Base-by-base conservation (phyloP, 2,797 vertebrate genomes). In the Naso thynnoides region DNA sequence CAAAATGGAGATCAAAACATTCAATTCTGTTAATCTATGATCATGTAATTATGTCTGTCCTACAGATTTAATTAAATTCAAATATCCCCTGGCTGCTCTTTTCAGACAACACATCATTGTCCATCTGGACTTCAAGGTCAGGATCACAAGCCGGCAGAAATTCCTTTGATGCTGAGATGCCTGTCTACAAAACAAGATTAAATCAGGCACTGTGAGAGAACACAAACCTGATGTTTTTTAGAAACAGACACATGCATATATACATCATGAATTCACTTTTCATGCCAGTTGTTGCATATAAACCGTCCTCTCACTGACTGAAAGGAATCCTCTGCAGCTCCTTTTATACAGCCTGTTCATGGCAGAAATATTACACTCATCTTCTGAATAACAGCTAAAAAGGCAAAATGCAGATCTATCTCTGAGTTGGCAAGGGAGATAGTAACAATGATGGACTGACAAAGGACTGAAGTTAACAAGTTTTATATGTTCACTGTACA, bases 141-240 rank as follows among this genome's bases (percentile, higher is more conserved):
- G 45, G 67, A 83, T 87, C 74, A 78, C 36, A 70, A 83, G 68
- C 71, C 16, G 1, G 59, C 55, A 66, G 81, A 77, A 76, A 68
- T 70, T 53, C 64, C 57, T 78, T 73, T 62, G 24, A 72, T 67
- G 61, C 50, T 24, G 9, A 59, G 58, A 81, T 78, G 49, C 66
- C 49, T 6, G 14, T 61, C 60, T 58, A 39, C 56, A 70, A 73
- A 81, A 81, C 82, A 77, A 75, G 74, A 81, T 80, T 79, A 76
- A 57, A 61, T 8, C 27, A 13, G 24, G 45, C 21, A 48, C 24
- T 26, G 49, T 5, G 23, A 54, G 50, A 50, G 29, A 59, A 66
- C 54, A 55, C 18, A 49, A 52, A 72, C 41, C 45, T 33, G 24
- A 16, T 36, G 21, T 24, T 23, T 42, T n/a, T 24, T 27, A 23